Conservation (phyloP, 1,140 invertebrate genomes). For the Drosophila pachea region DNA sequence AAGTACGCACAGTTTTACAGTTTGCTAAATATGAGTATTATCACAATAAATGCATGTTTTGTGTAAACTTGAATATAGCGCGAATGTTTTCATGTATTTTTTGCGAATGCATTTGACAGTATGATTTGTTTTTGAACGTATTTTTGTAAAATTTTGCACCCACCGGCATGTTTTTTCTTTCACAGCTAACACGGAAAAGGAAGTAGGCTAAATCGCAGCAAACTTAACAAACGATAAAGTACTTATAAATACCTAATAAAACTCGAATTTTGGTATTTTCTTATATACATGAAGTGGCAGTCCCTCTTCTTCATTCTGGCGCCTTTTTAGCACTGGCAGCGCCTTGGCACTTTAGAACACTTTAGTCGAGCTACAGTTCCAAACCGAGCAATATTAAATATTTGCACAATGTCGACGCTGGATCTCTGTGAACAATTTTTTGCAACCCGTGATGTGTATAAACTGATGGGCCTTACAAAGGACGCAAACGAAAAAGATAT, state of each 20-base stretch:
- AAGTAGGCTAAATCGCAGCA: constrained; percentile 72
- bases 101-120: constrained; percentile 20
- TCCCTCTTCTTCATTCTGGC: neutral
- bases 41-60: constrained; percentile 21
- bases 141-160: constrained; percentile 67
- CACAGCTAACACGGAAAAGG: constrained; percentile 79
- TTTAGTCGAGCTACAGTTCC: neutral
- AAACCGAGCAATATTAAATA: constrained; percentile 26
- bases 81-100: constrained; percentile 20
- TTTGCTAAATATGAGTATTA: neutral
- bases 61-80: constrained; percentile 21
- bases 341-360: constrained; percentile 15
- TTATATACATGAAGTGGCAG: neutral
- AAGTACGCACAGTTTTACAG: constrained; percentile 26
- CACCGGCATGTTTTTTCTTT: constrained; percentile 79
- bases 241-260: constrained; percentile 28
- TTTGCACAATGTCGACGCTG: constrained; percentile 79
- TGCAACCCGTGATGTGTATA: constrained; percentile 86
- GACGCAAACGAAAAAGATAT: constrained; percentile 86
- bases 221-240: constrained; percentile 52
- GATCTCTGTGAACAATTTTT: constrained; percentile 88
- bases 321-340: constrained; percentile 36
- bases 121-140: constrained; percentile 56
- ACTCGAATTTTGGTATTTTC: constrained; percentile 10
- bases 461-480: constrained; percentile 84